These are phyloP conservation scores for Cuniculus paca DNA, from an alignment of 2,797 vertebrate genomes.

Conservation along the genomic window DNA sequence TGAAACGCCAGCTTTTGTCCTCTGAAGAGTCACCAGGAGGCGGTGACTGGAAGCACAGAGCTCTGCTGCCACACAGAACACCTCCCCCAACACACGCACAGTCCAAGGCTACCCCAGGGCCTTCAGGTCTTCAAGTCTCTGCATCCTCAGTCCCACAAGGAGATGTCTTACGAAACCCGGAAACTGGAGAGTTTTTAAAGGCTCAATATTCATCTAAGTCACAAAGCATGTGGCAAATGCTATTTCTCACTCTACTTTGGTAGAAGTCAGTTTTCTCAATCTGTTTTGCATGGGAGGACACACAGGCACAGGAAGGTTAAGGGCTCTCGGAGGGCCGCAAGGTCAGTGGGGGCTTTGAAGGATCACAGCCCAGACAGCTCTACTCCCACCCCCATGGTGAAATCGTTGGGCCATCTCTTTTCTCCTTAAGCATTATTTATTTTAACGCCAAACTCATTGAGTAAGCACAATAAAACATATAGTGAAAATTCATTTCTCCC, in stretches of 20 bases:
- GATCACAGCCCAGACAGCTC: neutral
- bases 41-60: neutral
- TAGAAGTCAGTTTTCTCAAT: neutral
- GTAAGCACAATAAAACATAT: slow-evolving; percentile 69
- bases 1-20: neutral
- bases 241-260: slow-evolving; percentile 5
- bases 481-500: slow-evolving; percentile 74
- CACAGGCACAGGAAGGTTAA: neutral
- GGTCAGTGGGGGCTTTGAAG: neutral
- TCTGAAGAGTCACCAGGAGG: accelerated
- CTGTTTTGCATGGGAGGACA: neutral
- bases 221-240: neutral
- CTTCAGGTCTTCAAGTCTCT: neutral
- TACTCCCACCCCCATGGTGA: neutral
- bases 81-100: too few relatives aligned
- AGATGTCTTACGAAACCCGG: neutral
- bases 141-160: neutral
- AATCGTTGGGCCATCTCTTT: slow-evolving; percentile 28
- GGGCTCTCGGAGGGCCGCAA: neutral
- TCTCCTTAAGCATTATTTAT: slow-evolving; percentile 65
- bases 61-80: neutral
- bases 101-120: neutral
- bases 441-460: slow-evolving; percentile 70
- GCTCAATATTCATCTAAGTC: neutral
- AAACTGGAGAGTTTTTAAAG: neutral